Base-by-base conservation (phyloP, 2,888 invertebrate species). In the Cotesia congregata region DNA sequence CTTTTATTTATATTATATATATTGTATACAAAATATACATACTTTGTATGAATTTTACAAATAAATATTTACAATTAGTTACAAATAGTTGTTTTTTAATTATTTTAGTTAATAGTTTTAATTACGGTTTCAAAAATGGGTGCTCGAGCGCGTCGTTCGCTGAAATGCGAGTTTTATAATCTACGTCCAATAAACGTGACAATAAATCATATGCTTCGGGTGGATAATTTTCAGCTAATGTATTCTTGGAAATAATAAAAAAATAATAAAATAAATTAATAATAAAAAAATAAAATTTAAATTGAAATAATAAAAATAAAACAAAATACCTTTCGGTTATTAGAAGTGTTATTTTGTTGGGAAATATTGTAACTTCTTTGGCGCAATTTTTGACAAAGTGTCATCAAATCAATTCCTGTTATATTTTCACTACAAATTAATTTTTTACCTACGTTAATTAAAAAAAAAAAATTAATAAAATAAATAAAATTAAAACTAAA, bases 81-180 rank as follows among this genome's bases (percentile, higher is more conserved):
- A 74, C 60, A 62, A 15, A n/a, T n/a, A 41, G 40, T 6, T 15
- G 20, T 68, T 40, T 17, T 4, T 65, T 40, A 41, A 61, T 72
- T 67, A 65, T 77, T 72, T 72, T 78, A 50, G 12, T 50, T 72
- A 39, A 40, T 75, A 77, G 74, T 64, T n/a, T 62, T 2, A 17
- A 68, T 79, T 77, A 81, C 64, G 50, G 76, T 73, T 83, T 86
- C 3, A 96, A 91, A 90, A 96, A 97, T 71, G 94, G 93, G 91
- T 97, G 96, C 64, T 90, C 88, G 41, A 97, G 91, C 64, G 97
- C 96, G 77, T 93, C 92, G 17, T 91, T 92, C 41, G 97, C 97
- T 7, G 94, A 92, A 79, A 94, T 92, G 83, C 97, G 92, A 50
- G 92, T 91, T 84, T 91, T 90, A n/a, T 95, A 95, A 91, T 95